Base-by-base conservation (phyloP, 2,888 invertebrate species). In the Therioaphis trifolii region DNA sequence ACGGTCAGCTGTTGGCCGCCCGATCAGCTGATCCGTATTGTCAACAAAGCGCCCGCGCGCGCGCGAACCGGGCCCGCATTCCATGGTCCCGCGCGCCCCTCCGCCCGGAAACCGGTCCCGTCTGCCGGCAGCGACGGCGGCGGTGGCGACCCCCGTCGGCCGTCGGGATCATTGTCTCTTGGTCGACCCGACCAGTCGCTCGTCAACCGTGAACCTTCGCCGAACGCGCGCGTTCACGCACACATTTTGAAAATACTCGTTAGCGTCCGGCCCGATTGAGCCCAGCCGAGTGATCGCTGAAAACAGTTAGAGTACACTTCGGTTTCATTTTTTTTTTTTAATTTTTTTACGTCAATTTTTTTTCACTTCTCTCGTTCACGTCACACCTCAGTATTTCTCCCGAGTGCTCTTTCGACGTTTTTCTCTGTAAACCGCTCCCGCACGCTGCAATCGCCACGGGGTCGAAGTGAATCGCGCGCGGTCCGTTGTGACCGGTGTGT, bases 11-110 rank as follows among this genome's bases (percentile, higher is more conserved):
- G 76, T 84, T 78, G 4, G 71, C 49, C 84, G 35, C 72, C 15
- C n/a, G 71, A 71, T 72, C 72, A 72, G 79, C 61, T 72, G 71
- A 49, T 78, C 61, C 61, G 49, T 84, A 78, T 77, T 75, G 77
- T 78, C 78, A 77, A 78, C 76, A 71, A 72, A 79, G 79, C 84
- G 61, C 43, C 43, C 84, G 84, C 79, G 84, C 84, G 71, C 80
- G 82, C 82, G 82, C 82, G 74, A 82, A 82, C 24, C n/a, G 24
- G 63, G 52, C 69, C 63, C 18, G 72, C 82, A 82, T 82, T 82
- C 82, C 82, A 49, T 29, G 29, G 61, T 61, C 12, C 52, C 61
- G 29, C 35, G 66, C 71, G 15, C 61, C 71, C 27, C 82, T 52
- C 74, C 40, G 49, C 24, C 18, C 80, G 46, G 5, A 24, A 79